Evolutionary conservation across 1,140 invertebrate species (phyloP), one percentile per base, ranked within the genome.

Genomic region (Papilio dardanus): DNA sequence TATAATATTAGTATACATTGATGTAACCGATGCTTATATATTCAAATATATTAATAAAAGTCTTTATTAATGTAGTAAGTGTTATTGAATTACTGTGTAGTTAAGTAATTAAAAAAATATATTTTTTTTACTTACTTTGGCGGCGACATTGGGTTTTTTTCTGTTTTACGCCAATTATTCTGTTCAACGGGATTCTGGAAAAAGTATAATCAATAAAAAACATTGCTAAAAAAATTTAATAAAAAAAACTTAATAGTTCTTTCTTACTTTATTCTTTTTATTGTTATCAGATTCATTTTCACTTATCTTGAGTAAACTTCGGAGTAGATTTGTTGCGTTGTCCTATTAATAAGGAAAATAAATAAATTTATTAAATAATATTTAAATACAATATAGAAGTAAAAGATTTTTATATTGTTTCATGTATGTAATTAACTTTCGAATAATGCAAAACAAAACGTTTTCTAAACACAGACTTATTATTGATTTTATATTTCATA

Each of bases 231-330:
- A 21, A 19, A 2, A 8, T 31, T 35, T 35, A 35, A 35, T 2
- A 2, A 35, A 35, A 2, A 35, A 35, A 35, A 35, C n/a, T n/a
- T n/a, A n/a, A 35, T 35, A 68, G 2, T 5, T n/a, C 21, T 4
- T 68, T 21, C 0, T 37, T 86, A 83, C 82, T 82, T 86, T 88
- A 68, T 80, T 83, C 12, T 82, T 82, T 28, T 83, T 83, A n/a
- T 78, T 83, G 10, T 58, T 10, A 31, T 85, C 83, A 0, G 76
- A n/a, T 31, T 89, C 84, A 54, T 79, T 81, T 78, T 88, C 86
- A 68, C 90, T 92, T 69, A 92, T 92, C 40, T 89, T 91, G 31
- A 92, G 40, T n/a, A 92, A 77, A 77, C 83, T 92, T 71, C 77
- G 81, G 24, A 92, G 77, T 21, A 92, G 71, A 46, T 85, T 78